Evolutionary conservation across 2,888 invertebrate species (phyloP), one percentile per base, ranked within the genome.

Genomic region (Drosophila kokeensis): DNA sequence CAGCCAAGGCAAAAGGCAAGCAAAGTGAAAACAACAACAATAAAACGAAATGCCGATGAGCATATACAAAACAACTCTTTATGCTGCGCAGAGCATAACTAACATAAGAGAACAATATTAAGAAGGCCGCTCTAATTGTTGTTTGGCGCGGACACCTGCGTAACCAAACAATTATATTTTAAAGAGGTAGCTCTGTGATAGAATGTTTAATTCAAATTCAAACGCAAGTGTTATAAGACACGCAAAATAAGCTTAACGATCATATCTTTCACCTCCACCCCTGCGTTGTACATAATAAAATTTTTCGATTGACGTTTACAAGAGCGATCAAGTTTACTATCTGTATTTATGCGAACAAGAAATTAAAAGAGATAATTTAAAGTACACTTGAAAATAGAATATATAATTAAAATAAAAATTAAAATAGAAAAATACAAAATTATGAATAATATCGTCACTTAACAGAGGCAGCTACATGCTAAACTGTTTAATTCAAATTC

Each of bases 301-400:
- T 24, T 45, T 73, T 24, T 50, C 60, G 27, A 52, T 30, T 24
- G 21, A 36, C 36, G 15, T 49, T 66, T 57, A 60, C 70, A 70
- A 65, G 66, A 52, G 55, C 67, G 73, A 32, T 42, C 30, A n/a
- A 38, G 36, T 0, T 27, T n/a, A 27, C 36, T 54, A 15, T 62
- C 50, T 52, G 42, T 65, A 69, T 75, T 72, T 60, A 49, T 40
- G 68, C 67, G 68, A 69, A 58, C 64, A 67, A 45, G 11, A 66
- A 57, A 60, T 30, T 61, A 59, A 63, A 45, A 40, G 54, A 32
- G 54, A 34, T 50, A 8, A 45, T 67, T 55, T 80, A 29, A 64
- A 80, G 81, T 64, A 75, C 83, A 65, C 81, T 82, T 13, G 5
- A 81, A 34, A 40, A 4, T n/a, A 13, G 30, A 90, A 93, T 36